These are phyloP conservation scores for Cetoscarus ocellatus DNA, from an alignment of 2,797 vertebrate genomes.

Conservation along the genomic window DNA sequence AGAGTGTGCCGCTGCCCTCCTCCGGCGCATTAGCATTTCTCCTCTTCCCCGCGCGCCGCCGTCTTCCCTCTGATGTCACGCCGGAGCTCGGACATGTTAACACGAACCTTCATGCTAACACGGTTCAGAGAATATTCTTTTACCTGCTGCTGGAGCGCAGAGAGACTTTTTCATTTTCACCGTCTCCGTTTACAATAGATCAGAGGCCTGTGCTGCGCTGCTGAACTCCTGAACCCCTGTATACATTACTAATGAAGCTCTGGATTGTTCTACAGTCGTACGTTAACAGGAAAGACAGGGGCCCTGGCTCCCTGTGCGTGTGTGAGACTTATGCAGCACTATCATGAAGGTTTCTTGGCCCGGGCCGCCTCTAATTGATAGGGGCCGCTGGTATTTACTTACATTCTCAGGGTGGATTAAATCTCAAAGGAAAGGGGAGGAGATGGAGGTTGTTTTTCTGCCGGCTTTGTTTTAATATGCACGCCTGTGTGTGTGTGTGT, in stretches of 20 bases:
- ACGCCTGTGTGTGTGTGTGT: conserved; percentile 23
- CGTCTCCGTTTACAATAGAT: conserved; percentile 69
- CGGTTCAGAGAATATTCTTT: conserved; percentile 64
- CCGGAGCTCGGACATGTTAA: conserved; percentile 70
- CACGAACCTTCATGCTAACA: conserved; percentile 64
- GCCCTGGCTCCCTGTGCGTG: conserved; percentile 28
- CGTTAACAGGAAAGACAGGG: conserved; percentile 64
- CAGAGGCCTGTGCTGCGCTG: conserved; percentile 54
- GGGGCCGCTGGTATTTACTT: conserved; percentile 78
- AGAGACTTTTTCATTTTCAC: conserved; percentile 57
- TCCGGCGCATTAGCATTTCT: conserved; percentile 66
- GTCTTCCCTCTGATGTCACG: conserved; percentile 68
- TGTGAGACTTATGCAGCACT: conserved; percentile 49
- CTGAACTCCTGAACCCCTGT: conserved; percentile 72
- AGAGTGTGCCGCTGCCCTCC: conserved; percentile 65
- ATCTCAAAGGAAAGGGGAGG: conserved; percentile 71
- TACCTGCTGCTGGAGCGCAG: conserved; percentile 54
- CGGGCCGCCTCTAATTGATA: conserved; percentile 73
- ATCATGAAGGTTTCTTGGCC: conserved; percentile 71
- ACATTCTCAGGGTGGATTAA: conserved; percentile 73
- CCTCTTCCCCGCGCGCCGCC: conserved; percentile 34
- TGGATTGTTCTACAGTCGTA: conserved; percentile 64
- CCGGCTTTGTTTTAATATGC: conserved; percentile 61
- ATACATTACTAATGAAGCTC: conserved; percentile 72
- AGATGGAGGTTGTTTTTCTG: conserved; percentile 60